Evolutionary conservation across 1,140 invertebrate genomes (phyloP), one percentile per base, ranked within the genome.

Genomic region (Aphaenogaster rudis): DNA sequence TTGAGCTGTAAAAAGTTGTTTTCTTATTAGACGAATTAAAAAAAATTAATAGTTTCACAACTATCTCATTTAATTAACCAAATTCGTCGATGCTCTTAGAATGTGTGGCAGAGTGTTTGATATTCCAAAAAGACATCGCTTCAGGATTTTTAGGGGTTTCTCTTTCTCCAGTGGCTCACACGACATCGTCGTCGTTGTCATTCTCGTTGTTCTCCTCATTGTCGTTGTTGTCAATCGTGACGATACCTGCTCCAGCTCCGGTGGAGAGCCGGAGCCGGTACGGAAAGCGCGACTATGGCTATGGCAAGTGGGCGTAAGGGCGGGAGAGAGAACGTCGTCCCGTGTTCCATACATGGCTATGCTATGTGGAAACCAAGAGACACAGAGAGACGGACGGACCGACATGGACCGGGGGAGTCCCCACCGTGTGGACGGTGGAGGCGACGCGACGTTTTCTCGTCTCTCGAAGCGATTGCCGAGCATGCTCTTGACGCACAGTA

Each of bases 311-410:
- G 92, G 91, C 91, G 92, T 92, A 93, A 90, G 89, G 88, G 85
- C 84, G 85, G 86, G 89, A 92, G 88, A 91, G 90, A 91, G 90
- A 91, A 91, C 87, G 90, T 92, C 92, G 91, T 93, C 91, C 88
- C 86, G 92, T 93, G 95, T 95, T 92, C 95, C 95, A 94, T 95
- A 95, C 94, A 95, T 95, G 95, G 95, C 92, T 94, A 95, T 95
- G 94, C 93, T 95, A 95, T 95, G 95, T 95, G 94, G 94, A 94
- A 94, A 94, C 92, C 71, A 91, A 94, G 92, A 93, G 93, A 94
- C 93, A 91, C 87, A 88, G 61, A 92, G 93, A 94, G 89, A 91
- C 91, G 72, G 88, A 63, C 76, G 45, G 52, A 71, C 91, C 90
- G 45, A 93, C 91, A 89, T 87, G 88, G 87, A 92, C 90, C 87